Evolutionary conservation across 1,140 invertebrate species (phyloP).

Genomic region (Leptinotarsa undecemlineata): DNA sequence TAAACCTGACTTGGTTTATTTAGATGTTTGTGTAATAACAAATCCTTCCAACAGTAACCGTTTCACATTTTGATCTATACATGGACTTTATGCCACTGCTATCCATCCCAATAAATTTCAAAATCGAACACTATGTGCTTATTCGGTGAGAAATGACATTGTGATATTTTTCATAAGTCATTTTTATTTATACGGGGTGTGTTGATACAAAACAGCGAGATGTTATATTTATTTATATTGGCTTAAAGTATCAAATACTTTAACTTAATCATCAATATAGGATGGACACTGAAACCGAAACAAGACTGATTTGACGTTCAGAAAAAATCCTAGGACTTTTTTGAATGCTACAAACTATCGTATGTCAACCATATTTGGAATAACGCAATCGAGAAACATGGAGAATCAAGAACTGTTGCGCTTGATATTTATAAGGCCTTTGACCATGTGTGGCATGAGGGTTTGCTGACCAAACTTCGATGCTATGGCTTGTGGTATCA

Average conservation of each 20-base stretch:
- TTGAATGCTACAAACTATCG: no score
- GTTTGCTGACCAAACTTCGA: no score
- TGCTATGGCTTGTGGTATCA: no score
- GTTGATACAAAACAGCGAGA: neutral
- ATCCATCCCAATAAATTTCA: slow-evolving; percentile 9
- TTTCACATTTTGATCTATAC: slow-evolving; percentile 25
- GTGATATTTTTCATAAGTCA: neutral
- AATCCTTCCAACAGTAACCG: slow-evolving; percentile 38
- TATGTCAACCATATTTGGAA: no score
- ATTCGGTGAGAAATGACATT: slow-evolving; percentile 1
- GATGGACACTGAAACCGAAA: neutral
- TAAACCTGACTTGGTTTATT: slow-evolving; percentile 47
- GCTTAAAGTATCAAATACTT: neutral
- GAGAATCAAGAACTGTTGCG: no score
- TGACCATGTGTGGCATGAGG: no score
- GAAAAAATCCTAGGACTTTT: neutral
- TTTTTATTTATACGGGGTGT: neutral
- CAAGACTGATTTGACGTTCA: neutral
- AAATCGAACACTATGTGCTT: neutral
- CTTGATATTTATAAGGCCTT: no score
- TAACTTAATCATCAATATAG: neutral
- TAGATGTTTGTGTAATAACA: slow-evolving; percentile 48
- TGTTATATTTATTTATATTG: neutral
- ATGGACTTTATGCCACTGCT: slow-evolving; percentile 8
- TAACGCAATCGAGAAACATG: no score